These are phyloP conservation scores for Phrynocephalus forsythii DNA, from an alignment of 2,797 vertebrate genomes.

Conservation along the genomic window DNA sequence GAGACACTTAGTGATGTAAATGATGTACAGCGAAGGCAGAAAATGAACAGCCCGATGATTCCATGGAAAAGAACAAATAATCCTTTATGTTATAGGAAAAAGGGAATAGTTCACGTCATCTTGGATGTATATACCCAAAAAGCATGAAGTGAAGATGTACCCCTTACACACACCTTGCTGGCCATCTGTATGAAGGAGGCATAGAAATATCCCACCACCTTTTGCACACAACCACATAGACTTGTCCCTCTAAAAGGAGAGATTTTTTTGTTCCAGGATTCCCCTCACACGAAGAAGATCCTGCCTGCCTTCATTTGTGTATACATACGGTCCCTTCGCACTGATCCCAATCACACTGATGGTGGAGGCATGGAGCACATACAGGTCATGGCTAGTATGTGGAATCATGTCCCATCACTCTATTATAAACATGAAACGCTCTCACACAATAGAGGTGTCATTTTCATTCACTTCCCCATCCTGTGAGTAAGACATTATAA, in stretches of 20 bases:
- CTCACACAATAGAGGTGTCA: not conserved
- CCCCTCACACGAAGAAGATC: not conserved
- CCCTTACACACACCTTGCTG: not conserved
- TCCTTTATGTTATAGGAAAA: not conserved
- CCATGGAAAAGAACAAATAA: not conserved
- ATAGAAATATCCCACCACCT: not conserved
- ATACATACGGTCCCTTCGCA: not conserved
- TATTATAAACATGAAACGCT: not conserved
- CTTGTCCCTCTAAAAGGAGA: not conserved
- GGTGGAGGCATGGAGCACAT: not conserved
- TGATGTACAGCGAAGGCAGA: not conserved
- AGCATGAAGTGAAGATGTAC: not conserved
- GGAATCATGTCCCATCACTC: not conserved
- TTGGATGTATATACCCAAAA: not conserved
- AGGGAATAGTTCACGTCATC: not conserved
- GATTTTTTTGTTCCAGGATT: not conserved
- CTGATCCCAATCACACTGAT: not conserved
- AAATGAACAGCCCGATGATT: not conserved
- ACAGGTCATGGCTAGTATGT: not conserved
- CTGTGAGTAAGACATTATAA: not conserved
- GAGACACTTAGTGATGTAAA: not conserved
- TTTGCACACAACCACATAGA: not conserved
- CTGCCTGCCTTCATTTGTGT: not conserved
- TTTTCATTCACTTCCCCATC: no score
- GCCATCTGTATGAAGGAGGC: not conserved